These are phyloP conservation scores for Tipula unca DNA, from an alignment of 2,888 invertebrate genomes.

Conservation along the genomic window DNA sequence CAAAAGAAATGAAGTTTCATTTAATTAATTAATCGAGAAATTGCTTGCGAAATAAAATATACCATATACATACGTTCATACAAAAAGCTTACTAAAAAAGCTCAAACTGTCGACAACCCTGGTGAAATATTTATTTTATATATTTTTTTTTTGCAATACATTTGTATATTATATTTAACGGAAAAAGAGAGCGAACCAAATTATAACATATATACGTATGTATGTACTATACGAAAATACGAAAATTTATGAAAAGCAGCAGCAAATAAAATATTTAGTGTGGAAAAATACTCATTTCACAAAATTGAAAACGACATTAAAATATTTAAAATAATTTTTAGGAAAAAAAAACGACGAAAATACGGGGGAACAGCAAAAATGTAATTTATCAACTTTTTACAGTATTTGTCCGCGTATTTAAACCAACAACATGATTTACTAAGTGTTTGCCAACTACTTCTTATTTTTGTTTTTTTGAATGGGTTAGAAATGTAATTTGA, in stretches of 20 bases:
- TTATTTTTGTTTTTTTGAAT: too few species aligned
- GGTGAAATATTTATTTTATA: background rate
- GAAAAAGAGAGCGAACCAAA: background rate
- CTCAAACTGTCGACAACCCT: background rate
- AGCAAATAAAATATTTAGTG: background rate
- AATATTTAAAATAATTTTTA: background rate
- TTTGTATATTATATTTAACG: background rate
- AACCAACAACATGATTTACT: background rate
- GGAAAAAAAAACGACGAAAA: background rate
- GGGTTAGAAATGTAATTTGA: background rate
- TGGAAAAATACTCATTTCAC: background rate
- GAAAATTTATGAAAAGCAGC: background rate
- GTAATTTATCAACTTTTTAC: background rate
- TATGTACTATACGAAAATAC: background rate
- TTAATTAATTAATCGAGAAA: background rate
- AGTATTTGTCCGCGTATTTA: background rate
- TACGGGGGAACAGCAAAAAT: background rate
- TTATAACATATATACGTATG: background rate
- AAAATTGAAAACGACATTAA: slow-evolving; percentile 8
- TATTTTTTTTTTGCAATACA: background rate
- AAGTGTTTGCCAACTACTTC: background rate
- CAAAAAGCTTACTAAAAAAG: background rate
- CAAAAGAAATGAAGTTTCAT: background rate
- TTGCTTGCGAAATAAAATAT: background rate
- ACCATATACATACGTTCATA: background rate